A percentile compares a stretch with the other conserved stretches of the same genome.
Evolutionary conservation across 2,888 invertebrate genomes (phyloP).

Genomic region (Lepas anatifera): DNA sequence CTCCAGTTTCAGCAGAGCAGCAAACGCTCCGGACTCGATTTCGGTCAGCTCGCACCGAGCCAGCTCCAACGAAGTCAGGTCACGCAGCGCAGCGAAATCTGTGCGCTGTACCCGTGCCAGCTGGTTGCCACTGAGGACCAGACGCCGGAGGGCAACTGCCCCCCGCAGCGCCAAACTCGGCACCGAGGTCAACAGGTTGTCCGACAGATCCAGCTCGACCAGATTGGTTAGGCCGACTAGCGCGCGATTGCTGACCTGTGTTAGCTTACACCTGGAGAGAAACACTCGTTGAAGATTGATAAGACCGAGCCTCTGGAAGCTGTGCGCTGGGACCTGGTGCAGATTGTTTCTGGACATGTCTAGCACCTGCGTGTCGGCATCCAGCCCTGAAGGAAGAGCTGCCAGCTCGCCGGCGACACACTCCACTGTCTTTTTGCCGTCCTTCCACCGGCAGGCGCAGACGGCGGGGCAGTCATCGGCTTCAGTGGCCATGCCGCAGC

Average conservation of each 20-base stretch:
- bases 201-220: conserved; percentile 74
- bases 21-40: conserved; percentile 49
- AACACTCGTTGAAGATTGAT: conserved; percentile 78
- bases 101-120: conserved; percentile 56
- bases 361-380: conserved; percentile 64
- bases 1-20: conserved; percentile 53
- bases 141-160: conserved; percentile 66
- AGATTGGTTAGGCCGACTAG: conserved; percentile 47
- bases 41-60: conserved; percentile 27
- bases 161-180: conserved; percentile 66
- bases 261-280: conserved; percentile 61
- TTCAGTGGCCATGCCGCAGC: too few species aligned
- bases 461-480: conserved; percentile 52
- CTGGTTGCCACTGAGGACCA: conserved; percentile 68
- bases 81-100: conserved; percentile 59
- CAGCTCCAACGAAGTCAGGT: conserved; percentile 60
- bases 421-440: conserved; percentile 80
- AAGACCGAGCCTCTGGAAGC: conserved; percentile 61
- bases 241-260: conserved; percentile 61
- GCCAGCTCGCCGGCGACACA: conserved; percentile 65
- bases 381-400: conserved; percentile 63
- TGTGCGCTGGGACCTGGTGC: conserved; percentile 60
- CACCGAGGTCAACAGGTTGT: conserved; percentile 61
- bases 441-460: conserved; percentile 84
- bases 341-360: conserved; percentile 74